Conservation (phyloP, 2,113 vertebrate species). For the Pollimyrus isidori region DNA sequence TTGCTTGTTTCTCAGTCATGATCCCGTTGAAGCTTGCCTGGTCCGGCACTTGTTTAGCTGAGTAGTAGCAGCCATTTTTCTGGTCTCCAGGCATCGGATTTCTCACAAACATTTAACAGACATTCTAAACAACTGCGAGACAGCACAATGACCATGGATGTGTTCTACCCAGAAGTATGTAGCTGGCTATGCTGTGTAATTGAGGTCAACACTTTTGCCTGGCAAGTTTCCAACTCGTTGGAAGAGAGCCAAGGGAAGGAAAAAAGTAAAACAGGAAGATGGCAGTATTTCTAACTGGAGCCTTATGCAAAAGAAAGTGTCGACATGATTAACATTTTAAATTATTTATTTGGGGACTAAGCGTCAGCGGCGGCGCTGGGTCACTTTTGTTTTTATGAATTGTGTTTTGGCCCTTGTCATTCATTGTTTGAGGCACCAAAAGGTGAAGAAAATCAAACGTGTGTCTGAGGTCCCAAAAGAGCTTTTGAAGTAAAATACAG, state of each 20-base stretch:
- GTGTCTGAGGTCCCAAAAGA: background rate
- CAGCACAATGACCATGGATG: background rate
- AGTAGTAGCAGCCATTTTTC: background rate
- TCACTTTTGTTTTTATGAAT: background rate
- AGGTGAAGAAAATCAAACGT: background rate
- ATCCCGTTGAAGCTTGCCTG: background rate
- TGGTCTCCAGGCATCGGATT: background rate
- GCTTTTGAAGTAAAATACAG: background rate
- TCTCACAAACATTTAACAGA: constrained; percentile 1
- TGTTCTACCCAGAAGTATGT: background rate
- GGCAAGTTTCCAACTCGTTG: background rate
- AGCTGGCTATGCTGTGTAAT: background rate
- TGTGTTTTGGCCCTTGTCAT: background rate
- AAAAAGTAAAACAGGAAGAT: constrained; percentile 6
- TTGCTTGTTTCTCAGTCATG: background rate
- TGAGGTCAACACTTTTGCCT: background rate
- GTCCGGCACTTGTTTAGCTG: background rate
- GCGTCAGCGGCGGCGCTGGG: background rate
- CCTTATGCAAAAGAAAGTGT: constrained; percentile 12
- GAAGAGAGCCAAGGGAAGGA: background rate
- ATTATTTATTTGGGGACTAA: background rate
- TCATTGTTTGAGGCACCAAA: background rate
- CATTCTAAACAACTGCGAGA: background rate
- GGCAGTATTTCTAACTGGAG: constrained; percentile 22
- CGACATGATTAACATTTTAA: background rate